Percentiles rank a stretch among this genome's conserved stretches.
phyloP scores from a whole-genome alignment of 2,113 vertebrate genomes.

The Canis aureus region DNA sequence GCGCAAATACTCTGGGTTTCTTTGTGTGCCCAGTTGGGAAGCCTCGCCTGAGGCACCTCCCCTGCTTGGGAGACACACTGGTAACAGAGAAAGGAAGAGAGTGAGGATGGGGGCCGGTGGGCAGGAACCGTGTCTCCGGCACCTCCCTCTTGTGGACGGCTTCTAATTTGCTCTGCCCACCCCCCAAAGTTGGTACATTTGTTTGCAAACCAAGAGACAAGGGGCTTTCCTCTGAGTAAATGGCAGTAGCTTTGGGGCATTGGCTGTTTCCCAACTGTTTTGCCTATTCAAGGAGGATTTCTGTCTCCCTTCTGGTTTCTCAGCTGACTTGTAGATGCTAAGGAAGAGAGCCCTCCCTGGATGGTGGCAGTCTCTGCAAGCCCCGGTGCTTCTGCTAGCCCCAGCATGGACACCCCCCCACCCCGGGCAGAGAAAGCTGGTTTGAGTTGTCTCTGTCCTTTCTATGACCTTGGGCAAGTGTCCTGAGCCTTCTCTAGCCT shows the following conservation, averaged over 20 bases:
- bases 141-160: background rate
- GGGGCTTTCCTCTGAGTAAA: background rate
- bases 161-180: background rate
- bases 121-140: background rate
- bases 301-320: background rate
- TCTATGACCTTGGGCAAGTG: background rate
- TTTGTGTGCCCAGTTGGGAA: background rate
- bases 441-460: background rate
- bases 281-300: background rate
- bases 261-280: background rate
- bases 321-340: background rate
- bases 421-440: background rate
- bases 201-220: background rate
- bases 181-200: rapidly evolving
- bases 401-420: background rate
- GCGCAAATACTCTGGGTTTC: background rate
- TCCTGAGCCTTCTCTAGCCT: background rate
- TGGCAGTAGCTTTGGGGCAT: background rate
- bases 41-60: background rate
- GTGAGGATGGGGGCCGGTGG: background rate
- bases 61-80: too few relatives aligned
- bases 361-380: background rate
- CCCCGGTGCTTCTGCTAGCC: background rate
- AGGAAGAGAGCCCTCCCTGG: background rate
- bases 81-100: background rate